phyloP scores from a whole-genome alignment of 2,113 vertebrate species.

The Eleginops maclovinus region DNA sequence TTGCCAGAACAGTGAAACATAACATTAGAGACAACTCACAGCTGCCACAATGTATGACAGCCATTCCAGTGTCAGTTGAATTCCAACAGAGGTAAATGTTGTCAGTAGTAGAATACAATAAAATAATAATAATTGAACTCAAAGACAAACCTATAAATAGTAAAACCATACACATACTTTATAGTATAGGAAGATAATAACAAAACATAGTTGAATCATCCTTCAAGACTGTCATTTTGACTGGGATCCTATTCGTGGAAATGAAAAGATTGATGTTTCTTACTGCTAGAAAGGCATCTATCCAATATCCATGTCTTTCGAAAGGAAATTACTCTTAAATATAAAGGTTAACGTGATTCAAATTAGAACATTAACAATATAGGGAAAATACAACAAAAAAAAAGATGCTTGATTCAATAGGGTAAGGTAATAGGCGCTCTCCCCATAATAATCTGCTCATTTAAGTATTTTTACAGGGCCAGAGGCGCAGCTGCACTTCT shows the following conservation, averaged over 20 bases:
- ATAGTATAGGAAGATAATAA: not conserved
- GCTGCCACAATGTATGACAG: no score
- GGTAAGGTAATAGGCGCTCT: slow-evolving; percentile 20
- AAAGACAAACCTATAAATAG: no score
- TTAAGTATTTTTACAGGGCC: slow-evolving; percentile 77
- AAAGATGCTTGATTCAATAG: not conserved
- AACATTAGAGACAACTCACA: no score
- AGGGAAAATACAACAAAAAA: slow-evolving; percentile 20
- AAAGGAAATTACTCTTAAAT: not conserved
- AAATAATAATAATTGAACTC: no score
- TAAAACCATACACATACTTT: not conserved
- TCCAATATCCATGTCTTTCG: not conserved
- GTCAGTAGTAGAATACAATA: no score
- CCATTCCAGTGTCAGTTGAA: no score
- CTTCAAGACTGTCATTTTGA: not conserved
- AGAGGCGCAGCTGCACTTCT: slow-evolving; percentile 91
- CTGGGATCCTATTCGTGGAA: not conserved
- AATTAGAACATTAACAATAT: not conserved
- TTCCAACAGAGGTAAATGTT: no score
- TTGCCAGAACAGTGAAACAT: not conserved
- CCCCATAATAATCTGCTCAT: slow-evolving; percentile 65
- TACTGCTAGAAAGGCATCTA: not conserved
- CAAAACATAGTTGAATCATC: not conserved
- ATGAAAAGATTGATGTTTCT: not conserved
- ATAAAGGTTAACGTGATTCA: not conserved